phyloP scores from a whole-genome alignment of 2,888 invertebrate genomes.

The Cantharis rufa region DNA sequence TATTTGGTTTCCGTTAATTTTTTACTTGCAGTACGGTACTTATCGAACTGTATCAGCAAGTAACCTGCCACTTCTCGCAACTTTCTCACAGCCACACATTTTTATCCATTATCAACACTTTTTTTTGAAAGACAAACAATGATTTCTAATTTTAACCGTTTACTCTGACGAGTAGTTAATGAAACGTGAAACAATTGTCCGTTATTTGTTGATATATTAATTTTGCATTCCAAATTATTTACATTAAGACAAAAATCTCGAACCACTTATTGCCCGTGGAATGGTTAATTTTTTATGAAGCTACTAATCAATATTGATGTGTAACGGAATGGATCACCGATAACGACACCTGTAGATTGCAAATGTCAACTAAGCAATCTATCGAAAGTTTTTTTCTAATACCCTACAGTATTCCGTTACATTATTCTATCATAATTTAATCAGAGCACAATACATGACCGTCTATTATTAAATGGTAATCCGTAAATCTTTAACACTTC shows the following conservation, averaged over 20 bases:
- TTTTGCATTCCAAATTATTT: background rate
- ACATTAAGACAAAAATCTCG: background rate
- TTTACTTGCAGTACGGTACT: background rate
- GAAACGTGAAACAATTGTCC: background rate
- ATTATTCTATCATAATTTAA: slow-evolving; percentile 15
- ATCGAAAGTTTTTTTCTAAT: slow-evolving; percentile 5
- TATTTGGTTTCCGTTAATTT: background rate
- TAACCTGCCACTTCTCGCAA: background rate
- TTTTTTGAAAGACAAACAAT: background rate
- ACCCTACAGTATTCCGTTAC: slow-evolving; percentile 9
- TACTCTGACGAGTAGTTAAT: background rate
- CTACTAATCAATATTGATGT: background rate
- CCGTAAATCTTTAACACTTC: slow-evolving; percentile 22
- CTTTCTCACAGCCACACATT: background rate
- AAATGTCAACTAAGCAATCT: slow-evolving; percentile 2
- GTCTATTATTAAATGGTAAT: slow-evolving; percentile 13
- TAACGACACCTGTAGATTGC: background rate
- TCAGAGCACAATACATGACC: slow-evolving; percentile 19
- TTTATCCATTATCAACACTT: background rate
- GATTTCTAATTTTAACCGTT: background rate
- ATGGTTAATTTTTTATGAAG: background rate
- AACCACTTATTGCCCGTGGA: background rate
- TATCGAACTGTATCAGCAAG: background rate
- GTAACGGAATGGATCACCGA: background rate
- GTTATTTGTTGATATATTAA: background rate